These are phyloP conservation scores for Gallinago jamesoni DNA, from an alignment of 2,113 vertebrate species.

Conservation along the genomic window DNA sequence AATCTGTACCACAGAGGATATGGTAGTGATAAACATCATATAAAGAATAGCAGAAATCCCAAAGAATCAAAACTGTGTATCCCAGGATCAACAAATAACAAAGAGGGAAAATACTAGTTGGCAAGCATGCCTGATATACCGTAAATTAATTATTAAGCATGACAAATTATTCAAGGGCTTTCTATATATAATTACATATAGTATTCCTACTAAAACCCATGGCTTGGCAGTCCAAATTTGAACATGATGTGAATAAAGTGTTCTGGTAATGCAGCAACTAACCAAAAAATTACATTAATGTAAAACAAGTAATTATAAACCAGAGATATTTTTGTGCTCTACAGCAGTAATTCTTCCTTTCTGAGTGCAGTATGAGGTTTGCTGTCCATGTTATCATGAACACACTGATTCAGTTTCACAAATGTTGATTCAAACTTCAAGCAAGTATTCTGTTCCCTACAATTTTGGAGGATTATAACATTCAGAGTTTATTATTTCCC, in stretches of 20 bases:
- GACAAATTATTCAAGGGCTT: background rate
- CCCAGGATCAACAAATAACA: background rate
- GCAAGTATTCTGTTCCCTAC: background rate
- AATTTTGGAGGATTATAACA: background rate
- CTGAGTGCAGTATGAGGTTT: background rate
- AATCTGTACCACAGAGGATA: background rate
- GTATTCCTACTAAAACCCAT: background rate
- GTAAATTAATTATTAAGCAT: background rate
- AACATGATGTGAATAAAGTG: background rate
- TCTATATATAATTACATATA: background rate
- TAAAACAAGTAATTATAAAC: background rate
- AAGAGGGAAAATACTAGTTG: background rate
- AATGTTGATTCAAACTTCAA: background rate
- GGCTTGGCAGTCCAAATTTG: background rate
- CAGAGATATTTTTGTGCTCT: background rate
- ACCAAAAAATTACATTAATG: background rate
- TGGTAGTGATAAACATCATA: background rate
- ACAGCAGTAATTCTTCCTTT: background rate
- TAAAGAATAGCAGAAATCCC: background rate
- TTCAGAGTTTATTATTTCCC: background rate
- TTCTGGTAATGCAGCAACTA: background rate
- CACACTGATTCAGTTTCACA: background rate
- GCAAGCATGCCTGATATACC: background rate
- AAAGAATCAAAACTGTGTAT: background rate
- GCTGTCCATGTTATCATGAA: background rate